Conservation (phyloP, 2,113 vertebrate genomes). For the Misgurnus mizolepis region DNA sequence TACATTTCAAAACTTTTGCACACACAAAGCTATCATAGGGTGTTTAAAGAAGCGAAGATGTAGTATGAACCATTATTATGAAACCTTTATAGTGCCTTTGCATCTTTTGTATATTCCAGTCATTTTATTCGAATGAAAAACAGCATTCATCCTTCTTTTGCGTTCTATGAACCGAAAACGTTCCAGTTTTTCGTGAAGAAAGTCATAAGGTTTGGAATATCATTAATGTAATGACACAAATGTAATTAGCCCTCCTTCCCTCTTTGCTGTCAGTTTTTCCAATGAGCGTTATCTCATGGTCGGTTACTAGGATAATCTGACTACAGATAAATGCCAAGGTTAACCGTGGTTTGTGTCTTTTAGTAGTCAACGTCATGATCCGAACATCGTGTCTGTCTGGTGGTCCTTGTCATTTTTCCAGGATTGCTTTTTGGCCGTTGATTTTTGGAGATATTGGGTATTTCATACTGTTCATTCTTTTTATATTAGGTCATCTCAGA, state of each 20-base stretch:
- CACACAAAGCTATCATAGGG: no score
- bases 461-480: slow-evolving; percentile 19
- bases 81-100: no score
- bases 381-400: slow-evolving; percentile 31
- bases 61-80: no score
- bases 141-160: no score
- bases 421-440: slow-evolving; percentile 52
- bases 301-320: slow-evolving; percentile 55
- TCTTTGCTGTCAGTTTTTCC: slow-evolving; percentile 49
- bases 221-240: no score
- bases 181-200: no score
- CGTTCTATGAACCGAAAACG: no score
- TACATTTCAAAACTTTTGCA: no score
- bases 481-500: slow-evolving; percentile 24
- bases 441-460: slow-evolving; percentile 37
- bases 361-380: slow-evolving; percentile 56
- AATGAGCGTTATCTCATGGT: slow-evolving; percentile 62
- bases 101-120: no score
- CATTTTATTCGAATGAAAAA: no score
- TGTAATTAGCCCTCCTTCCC: slow-evolving; percentile 22
- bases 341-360: slow-evolving; percentile 27
- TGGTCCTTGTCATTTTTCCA: slow-evolving; percentile 37
- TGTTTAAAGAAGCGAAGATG: no score
- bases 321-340: slow-evolving; percentile 64
- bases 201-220: no score